Evolutionary conservation across 64 coral and sea anemone genomes (phyloP).

Genomic region (Astreopora myriophthalma): DNA sequence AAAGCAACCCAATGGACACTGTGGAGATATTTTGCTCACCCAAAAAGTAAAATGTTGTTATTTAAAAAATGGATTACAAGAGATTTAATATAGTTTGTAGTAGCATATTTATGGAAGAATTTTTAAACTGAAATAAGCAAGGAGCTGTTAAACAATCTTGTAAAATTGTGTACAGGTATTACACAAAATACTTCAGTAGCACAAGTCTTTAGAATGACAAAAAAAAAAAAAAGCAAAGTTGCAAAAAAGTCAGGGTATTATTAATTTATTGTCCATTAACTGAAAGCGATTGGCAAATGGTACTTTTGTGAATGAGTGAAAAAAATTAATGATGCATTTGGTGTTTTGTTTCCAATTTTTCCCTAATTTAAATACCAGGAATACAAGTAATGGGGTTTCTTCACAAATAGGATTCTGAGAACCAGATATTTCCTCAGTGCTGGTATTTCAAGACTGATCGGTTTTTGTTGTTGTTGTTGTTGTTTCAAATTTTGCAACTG

Average conservation of each 20-base stretch:
- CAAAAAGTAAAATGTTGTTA: conserved; percentile 67
- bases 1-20: conserved; percentile 84
- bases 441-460: too few species aligned
- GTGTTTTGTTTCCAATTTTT: too few species aligned
- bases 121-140: conserved; percentile 8
- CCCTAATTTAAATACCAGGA: too few species aligned
- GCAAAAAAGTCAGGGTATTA: neutral
- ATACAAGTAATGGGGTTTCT: too few species aligned
- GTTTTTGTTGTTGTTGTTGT: too few species aligned
- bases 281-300: too few species aligned
- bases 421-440: too few species aligned
- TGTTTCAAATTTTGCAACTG: too few species aligned
- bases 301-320: too few species aligned
- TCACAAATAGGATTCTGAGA: too few species aligned
- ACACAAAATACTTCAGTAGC: neutral
- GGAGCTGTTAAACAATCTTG: neutral
- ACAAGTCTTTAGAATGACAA: neutral
- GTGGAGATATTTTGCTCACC: conserved; percentile 96
- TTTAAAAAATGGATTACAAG: neutral
- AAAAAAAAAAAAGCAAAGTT: neutral
- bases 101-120: conserved; percentile 61
- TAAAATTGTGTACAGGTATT: neutral
- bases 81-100: conserved; percentile 17
- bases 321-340: too few species aligned
- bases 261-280: too few species aligned